Evolutionary conservation across 1,140 invertebrate genomes (phyloP), one percentile per base, ranked within the genome.

Genomic region (Procambarus clarkii): DNA sequence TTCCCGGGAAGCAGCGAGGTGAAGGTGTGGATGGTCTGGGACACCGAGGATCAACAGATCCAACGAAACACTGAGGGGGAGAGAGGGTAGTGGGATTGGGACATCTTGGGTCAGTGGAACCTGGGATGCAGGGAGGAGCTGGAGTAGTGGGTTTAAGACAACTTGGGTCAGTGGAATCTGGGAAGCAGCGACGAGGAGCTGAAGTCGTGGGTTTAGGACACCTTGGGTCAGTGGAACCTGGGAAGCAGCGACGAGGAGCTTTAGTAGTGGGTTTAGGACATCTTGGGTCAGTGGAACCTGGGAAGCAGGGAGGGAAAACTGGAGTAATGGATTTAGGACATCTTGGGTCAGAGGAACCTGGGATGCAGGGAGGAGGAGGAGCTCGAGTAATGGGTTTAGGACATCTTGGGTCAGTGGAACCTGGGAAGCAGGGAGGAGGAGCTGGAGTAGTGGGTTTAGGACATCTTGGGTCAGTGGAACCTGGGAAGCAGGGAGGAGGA

Each of bases 401-500:
- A 21, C 69, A 74, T 34, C 69, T 5, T 34, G 69, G 69, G 24
- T 74, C 69, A 34, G 69, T 24, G 2, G 69, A 74, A 24, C 69
- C 69, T 4, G 69, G 69, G 8, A 9, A 34, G 11, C 69, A 74
- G 5, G 7, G 11, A 18, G 64, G 64, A 18, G 5, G 64, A 18
- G 64, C 21, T 69, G 5, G 64, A 18, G 64, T 86, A 21, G 87
- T 88, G n/a, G 79, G 78, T 24, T 88, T 48, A 54, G 87, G 48
- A 69, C 91, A 93, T 5, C 79, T 44, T 71, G 92, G 91, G 80
- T 93, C 91, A 11, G 21, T 54, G 44, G 92, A 92, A 24, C 64
- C 64, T n/a, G 13, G 5, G 64, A 18, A 69, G 18, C 64, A 69
- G 13, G 4, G 13, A 3, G 69, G 69, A 8, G 24, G 24, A 5